These are phyloP conservation scores for Pionites leucogaster DNA, from an alignment of 2,113 vertebrate genomes.

Conservation along the genomic window DNA sequence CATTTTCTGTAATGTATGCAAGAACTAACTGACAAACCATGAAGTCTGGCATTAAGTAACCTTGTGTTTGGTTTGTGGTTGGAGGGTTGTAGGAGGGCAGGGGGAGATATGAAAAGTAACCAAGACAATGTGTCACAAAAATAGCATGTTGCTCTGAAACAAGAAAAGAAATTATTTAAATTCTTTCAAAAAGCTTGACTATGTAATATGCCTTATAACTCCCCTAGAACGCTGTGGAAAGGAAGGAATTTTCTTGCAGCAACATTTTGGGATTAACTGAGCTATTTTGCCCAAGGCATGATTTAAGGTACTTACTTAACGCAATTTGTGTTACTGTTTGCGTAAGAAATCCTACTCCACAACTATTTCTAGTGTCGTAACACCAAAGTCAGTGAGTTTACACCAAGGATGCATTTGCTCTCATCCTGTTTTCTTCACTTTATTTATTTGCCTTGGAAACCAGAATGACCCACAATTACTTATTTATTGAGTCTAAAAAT, in stretches of 20 bases:
- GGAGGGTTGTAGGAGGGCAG: neutral
- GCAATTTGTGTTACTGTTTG: neutral
- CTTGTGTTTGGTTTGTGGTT: neutral
- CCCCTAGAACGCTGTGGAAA: neutral
- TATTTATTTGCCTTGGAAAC: constrained; percentile 23
- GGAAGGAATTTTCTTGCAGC: constrained; percentile 37
- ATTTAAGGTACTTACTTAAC: constrained; percentile 30
- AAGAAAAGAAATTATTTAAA: neutral
- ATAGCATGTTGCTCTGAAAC: neutral
- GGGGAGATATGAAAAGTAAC: neutral
- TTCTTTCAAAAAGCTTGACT: neutral
- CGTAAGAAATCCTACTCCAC: neutral
- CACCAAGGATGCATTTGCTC: neutral
- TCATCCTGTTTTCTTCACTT: neutral
- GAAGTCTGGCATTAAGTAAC: neutral
- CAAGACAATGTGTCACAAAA: neutral
- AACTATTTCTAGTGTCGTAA: neutral
- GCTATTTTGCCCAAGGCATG: constrained; percentile 25
- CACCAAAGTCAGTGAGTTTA: neutral
- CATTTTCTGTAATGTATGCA: neutral
- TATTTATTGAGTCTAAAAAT: neutral
- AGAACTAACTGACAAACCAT: neutral
- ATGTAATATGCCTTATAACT: neutral
- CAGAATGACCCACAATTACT: neutral
- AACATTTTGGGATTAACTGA: constrained; percentile 39